These are phyloP conservation scores for Platynereis dumerilii DNA, from an alignment of 2,888 invertebrate species.

Conservation along the genomic window DNA sequence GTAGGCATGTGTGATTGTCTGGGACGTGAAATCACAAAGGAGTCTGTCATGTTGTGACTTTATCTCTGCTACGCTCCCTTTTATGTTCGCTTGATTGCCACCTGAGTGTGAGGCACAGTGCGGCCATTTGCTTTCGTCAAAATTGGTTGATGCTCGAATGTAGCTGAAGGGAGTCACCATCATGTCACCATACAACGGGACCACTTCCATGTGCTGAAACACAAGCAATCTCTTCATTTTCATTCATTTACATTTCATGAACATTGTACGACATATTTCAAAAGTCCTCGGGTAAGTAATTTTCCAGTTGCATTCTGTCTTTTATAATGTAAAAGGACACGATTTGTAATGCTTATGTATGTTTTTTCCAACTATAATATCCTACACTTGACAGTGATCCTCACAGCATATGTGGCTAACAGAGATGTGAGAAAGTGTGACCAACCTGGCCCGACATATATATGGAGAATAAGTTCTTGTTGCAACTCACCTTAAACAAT, in stretches of 20 bases:
- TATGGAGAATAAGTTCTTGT: no score
- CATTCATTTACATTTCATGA: neutral
- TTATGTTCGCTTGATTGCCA: conserved; percentile 68
- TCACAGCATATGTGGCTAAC: no score
- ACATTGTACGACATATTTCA: no score
- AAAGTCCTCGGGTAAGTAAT: no score
- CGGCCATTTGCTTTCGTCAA: conserved; percentile 42
- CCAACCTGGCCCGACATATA: no score
- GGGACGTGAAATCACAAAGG: conserved; percentile 31
- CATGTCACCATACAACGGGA: conserved; percentile 89
- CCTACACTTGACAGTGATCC: no score
- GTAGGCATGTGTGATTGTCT: no score
- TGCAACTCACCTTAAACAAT: conserved; percentile 86
- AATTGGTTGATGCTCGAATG: conserved; percentile 73
- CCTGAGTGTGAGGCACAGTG: conserved; percentile 73
- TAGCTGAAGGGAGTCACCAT: conserved; percentile 98
- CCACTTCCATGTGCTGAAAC: conserved; percentile 39
- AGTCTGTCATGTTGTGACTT: conserved; percentile 35
- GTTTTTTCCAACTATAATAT: no score
- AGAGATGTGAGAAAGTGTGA: no score
- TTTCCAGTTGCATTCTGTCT: no score
- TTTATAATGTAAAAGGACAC: no score
- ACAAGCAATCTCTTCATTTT: neutral
- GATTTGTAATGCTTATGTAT: no score
- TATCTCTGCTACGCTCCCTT: conserved; percentile 18